Conservation (phyloP, 2,888 invertebrate genomes). For the Ectemnius continuus region DNA sequence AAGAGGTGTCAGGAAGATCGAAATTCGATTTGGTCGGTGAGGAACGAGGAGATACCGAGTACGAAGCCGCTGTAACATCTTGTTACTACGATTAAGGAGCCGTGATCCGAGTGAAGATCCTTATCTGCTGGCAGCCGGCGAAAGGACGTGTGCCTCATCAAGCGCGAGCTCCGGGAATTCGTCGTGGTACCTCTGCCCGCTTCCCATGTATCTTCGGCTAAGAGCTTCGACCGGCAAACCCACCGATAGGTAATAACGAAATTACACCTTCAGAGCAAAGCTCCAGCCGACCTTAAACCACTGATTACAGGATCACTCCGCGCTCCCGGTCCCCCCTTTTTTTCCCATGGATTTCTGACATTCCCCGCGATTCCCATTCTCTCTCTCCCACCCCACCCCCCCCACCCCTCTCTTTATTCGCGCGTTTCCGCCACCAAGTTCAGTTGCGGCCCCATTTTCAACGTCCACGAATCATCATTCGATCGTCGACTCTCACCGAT, state of each 20-base stretch:
- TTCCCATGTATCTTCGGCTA: conserved; percentile 12
- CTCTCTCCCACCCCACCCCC: too few relatives aligned
- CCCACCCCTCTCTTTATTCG: too few relatives aligned
- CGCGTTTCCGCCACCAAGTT: too few relatives aligned
- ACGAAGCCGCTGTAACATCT: not conserved
- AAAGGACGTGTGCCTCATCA: conserved; percentile 8
- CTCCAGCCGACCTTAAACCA: conserved; percentile 3
- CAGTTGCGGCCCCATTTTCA: too few relatives aligned
- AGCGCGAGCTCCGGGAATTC: conserved; percentile 14
- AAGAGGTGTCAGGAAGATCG: too few relatives aligned
- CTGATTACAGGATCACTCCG: conserved; percentile 7
- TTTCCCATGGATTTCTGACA: not conserved
- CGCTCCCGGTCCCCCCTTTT: not conserved
- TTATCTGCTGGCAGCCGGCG: conserved; percentile 24
- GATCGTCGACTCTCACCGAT: too few relatives aligned
- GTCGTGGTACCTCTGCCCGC: conserved; percentile 9
- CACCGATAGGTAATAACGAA: conserved; percentile 7
- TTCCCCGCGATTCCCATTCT: not conserved
- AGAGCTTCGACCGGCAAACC: conserved; percentile 4
- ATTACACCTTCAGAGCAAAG: conserved; percentile 14
- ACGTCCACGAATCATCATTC: too few relatives aligned
- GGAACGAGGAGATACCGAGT: not conserved
- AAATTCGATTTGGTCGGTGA: too few relatives aligned
- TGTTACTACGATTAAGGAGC: conserved; percentile 30
- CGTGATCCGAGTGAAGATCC: conserved; percentile 24